A percentile compares a stretch with the other conserved stretches of the same genome.
Conservation (phyloP, 2,888 invertebrate species). For the Tortrix viridana region DNA sequence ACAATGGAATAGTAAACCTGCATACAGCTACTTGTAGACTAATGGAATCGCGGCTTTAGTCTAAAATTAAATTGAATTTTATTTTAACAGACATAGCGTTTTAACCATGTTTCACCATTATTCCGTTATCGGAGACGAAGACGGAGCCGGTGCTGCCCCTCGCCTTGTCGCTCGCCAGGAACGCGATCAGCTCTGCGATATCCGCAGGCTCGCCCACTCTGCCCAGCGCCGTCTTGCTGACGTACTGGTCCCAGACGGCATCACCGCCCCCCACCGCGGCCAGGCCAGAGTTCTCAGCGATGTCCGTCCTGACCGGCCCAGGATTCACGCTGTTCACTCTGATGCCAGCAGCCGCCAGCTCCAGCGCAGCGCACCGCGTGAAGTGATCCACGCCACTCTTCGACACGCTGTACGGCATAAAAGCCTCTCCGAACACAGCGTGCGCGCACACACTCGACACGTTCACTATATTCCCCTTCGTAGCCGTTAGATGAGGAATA, state of each 20-base stretch:
- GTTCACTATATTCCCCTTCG: slow-evolving; percentile 58
- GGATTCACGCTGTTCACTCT: slow-evolving; percentile 83
- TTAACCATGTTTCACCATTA: not conserved
- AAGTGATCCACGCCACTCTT: slow-evolving; percentile 91
- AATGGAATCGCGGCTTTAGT: too few relatives aligned
- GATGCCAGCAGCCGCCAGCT: slow-evolving; percentile 71
- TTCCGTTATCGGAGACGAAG: not conserved
- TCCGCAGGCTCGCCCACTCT: slow-evolving; percentile 51
- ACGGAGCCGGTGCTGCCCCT: not conserved
- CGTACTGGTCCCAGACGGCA: slow-evolving; percentile 67
- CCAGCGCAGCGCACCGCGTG: slow-evolving; percentile 87
- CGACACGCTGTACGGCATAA: slow-evolving; percentile 85
- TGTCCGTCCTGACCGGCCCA: slow-evolving; percentile 84
- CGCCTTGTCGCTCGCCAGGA: not conserved
- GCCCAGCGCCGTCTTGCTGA: slow-evolving; percentile 41
- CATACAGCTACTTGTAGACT: too few relatives aligned
- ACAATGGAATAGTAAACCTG: too few relatives aligned
- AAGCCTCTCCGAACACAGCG: slow-evolving; percentile 30
- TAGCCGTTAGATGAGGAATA: slow-evolving; percentile 49
- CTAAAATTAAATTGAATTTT: too few relatives aligned
- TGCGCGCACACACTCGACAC: slow-evolving; percentile 52
- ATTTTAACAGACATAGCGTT: too few relatives aligned
- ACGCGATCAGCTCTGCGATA: slow-evolving; percentile 21
- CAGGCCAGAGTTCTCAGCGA: slow-evolving; percentile 21
- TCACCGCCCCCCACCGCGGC: slow-evolving; percentile 50